phyloP scores from a whole-genome alignment of 2,888 invertebrate species.

The Watsonalla binaria region DNA sequence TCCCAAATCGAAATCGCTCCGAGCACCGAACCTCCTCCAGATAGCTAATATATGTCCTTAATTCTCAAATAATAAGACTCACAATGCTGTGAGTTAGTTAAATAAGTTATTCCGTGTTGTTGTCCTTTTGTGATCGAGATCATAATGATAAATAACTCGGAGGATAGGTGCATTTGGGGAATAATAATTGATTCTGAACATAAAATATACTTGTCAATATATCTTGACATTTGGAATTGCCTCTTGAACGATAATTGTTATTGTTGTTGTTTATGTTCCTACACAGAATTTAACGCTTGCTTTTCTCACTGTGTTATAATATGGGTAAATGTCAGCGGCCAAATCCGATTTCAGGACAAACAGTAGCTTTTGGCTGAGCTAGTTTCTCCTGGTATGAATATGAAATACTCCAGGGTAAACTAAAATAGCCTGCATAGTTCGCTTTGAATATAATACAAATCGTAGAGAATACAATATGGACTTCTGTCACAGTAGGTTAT shows the following conservation, averaged over 20 bases:
- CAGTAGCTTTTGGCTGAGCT: too few species aligned
- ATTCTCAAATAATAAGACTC: slow-evolving; percentile 34
- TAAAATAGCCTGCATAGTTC: too few species aligned
- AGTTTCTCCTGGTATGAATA: too few species aligned
- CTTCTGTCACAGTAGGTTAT: too few species aligned
- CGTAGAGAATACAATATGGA: too few species aligned
- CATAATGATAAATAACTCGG: slow-evolving; percentile 76
- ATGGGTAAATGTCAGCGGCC: too few species aligned
- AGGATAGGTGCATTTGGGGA: slow-evolving; percentile 69
- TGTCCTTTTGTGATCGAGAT: slow-evolving; percentile 73
- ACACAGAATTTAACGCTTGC: neutral
- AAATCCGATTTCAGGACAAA: too few species aligned
- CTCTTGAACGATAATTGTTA: neutral
- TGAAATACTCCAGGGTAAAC: too few species aligned
- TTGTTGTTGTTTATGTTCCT: neutral
- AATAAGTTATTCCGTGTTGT: slow-evolving; percentile 71
- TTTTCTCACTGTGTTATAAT: neutral
- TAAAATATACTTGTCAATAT: slow-evolving; percentile 53
- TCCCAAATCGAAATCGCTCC: slow-evolving; percentile 76
- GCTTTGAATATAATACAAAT: too few species aligned
- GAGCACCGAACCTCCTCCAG: slow-evolving; percentile 45
- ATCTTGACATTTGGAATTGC: slow-evolving; percentile 11
- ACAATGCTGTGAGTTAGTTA: slow-evolving; percentile 45
- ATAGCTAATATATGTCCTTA: slow-evolving; percentile 43
- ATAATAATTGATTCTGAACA: slow-evolving; percentile 76